These are phyloP conservation scores for Oligia latruncula DNA, from an alignment of 2,888 invertebrate genomes.

Conservation along the genomic window DNA sequence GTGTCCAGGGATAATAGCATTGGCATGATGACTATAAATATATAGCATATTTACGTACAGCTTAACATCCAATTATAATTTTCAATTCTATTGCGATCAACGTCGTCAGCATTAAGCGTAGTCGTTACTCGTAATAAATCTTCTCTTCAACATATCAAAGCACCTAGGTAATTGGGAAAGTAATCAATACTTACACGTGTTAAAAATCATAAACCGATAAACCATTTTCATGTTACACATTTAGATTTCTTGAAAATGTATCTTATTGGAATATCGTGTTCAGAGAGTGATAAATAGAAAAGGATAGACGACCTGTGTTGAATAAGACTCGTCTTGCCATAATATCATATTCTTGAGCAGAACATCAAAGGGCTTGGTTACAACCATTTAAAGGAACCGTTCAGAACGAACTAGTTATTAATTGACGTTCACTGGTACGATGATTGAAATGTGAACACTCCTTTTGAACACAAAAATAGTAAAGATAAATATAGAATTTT, in stretches of 20 bases:
- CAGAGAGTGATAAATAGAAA: conserved; percentile 69
- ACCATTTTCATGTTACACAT: neutral
- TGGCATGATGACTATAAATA: conserved; percentile 66
- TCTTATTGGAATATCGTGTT: conserved; percentile 60
- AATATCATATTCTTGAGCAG: conserved; percentile 73
- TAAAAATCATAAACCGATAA: conserved; percentile 23
- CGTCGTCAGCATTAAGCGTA: neutral
- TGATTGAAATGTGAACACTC: conserved; percentile 81
- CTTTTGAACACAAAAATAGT: conserved; percentile 72
- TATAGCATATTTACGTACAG: neutral
- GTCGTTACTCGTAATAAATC: conserved; percentile 13
- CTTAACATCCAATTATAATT: conserved; percentile 50
- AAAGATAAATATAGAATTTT: conserved; percentile 65
- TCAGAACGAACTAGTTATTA: conserved; percentile 71
- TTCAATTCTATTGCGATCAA: conserved; percentile 19
- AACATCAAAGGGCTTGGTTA: conserved; percentile 77
- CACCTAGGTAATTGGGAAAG: conserved; percentile 17
- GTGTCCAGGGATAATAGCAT: conserved; percentile 72
- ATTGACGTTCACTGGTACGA: conserved; percentile 76
- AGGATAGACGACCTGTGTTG: conserved; percentile 60
- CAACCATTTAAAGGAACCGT: conserved; percentile 70
- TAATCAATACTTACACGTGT: conserved; percentile 24
- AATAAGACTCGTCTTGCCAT: conserved; percentile 69
- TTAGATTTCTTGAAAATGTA: conserved; percentile 10
- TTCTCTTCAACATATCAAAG: conserved; percentile 31